Conservation (phyloP, 2,797 vertebrate species). For the Sylvilagus floridanus region DNA sequence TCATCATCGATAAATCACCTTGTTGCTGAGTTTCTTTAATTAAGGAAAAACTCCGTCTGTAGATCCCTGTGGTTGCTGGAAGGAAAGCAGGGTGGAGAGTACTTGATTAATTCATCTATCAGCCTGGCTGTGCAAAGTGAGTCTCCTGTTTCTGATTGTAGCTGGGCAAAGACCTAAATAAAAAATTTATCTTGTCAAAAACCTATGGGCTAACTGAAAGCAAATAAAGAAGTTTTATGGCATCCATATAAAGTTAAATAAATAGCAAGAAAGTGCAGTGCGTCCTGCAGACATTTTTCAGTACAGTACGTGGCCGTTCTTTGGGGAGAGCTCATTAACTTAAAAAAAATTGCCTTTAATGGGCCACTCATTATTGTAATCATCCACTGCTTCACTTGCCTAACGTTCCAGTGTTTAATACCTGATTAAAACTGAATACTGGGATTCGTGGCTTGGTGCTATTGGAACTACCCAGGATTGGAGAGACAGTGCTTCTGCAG, state of each 20-base stretch:
- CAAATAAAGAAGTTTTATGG: constrained; percentile 88
- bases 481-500: constrained; percentile 74
- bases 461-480: constrained; percentile 73
- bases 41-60: constrained; percentile 80
- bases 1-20: constrained; percentile 89
- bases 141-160: constrained; percentile 82
- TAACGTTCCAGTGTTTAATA: constrained; percentile 77
- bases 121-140: constrained; percentile 81
- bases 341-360: constrained; percentile 87
- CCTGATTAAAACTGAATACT: constrained; percentile 84
- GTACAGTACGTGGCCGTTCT: constrained; percentile 81
- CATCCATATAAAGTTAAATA: constrained; percentile 87
- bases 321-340: constrained; percentile 87
- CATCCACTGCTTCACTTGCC: constrained; percentile 84
- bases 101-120: constrained; percentile 87
- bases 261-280: constrained; percentile 85
- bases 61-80: constrained; percentile 80
- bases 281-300: constrained; percentile 85
- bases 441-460: constrained; percentile 75
- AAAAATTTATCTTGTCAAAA: constrained; percentile 85
- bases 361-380: constrained; percentile 84
- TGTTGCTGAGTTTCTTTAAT: constrained; percentile 88
- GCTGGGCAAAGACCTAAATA: constrained; percentile 85
- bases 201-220: constrained; percentile 86
- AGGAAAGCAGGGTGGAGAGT: constrained; percentile 81